Evolutionary conservation across 2,888 invertebrate species (phyloP), one percentile per base, ranked within the genome.

Genomic region (Beris chalybata): DNA sequence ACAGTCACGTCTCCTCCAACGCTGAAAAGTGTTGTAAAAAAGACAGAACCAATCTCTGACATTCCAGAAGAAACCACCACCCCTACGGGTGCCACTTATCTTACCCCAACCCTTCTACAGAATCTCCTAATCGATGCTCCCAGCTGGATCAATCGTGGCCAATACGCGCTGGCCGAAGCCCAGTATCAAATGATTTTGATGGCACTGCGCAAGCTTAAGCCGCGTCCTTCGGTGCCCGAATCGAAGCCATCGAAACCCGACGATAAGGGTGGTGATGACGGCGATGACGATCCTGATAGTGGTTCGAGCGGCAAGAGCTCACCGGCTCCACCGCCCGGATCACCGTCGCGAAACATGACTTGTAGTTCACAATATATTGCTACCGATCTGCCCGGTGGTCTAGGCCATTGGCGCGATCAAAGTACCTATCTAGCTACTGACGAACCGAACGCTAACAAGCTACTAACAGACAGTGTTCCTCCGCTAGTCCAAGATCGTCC

Each of bases 391-490:
- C 92, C 92, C 5, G 90, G 90, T 69, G 91, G 91, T 65, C 86
- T 92, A 73, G 90, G 90, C 78, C 88, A 89, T 76, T 92, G 91
- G 91, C 87, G 86, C 77, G 92, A 90, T 76, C 86, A 90, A 76
- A 91, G 90, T 76, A 91, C 92, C 58, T 91, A 91, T 75, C 82
- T 92, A 74, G 84, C 88, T 74, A 12, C 55, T 48, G 50, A 32
- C 38, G 43, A 57, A 57, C 38, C 3, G 38, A 9, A 38, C 38
- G 9, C 38, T 13, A 55, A 55, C 48, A 5, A 55, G n/a, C 32
- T 38, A 38, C 5, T 55, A 55, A 13, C 22, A 53, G 29, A 22
- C 12, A 53, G 4, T 4, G 11, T 7, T 15, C 15, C 29, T 22
- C 22, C 9, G 22, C 22, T 7, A 53, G 22, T 53, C 15, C 22